Base-by-base conservation (phyloP, 2,888 invertebrate species). In the Eupithecia vulgata region DNA sequence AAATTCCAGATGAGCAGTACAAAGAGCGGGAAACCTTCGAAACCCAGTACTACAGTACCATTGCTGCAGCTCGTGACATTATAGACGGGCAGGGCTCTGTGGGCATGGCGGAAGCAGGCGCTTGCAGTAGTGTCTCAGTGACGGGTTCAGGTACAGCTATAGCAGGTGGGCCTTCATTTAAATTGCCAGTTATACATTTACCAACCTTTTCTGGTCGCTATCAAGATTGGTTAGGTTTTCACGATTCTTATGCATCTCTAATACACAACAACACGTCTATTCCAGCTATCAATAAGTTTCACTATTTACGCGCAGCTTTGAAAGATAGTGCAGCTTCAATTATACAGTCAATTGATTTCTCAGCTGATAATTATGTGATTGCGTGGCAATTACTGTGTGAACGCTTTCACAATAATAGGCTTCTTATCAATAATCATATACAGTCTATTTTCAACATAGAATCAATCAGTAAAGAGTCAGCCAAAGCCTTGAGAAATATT, bases 251-350 rank as follows among this genome's bases (percentile, higher is more conserved):
- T 6, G 17, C 13, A 7, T 57, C 57, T 21, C 21, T 57, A 17
- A 76, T 82, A n/a, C 48, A 81, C 70, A 42, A n/a, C 15, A 80
- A 80, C 30, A 74, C 76, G 6, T 62, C 48, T 10, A 76, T 82
- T n/a, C 71, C 76, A 13, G 68, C 48, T 1, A 81, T 81, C 13
- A 78, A 79, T 64, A 81, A 82, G 65, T 80, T 80, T 70, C 79
- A 81, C 52, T 82, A 80, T 67, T 68, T 81, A 6, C 37, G 78
- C 5, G 21, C 42, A 6, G 21, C 25, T 7, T 17, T 66, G 12
- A 42, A 66, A 21, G 25, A 42, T n/a, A 66, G 65, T 17, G 65
- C 65, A 25, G 6, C 65, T 21, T 7, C 42, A 1, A 25, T 66
- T 3, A 66, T 66, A n/a, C 72, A 72, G 45, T 77, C 76, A 13